Base-by-base conservation (phyloP, 2,113 vertebrate species). In the Callaeas wilsoni region DNA sequence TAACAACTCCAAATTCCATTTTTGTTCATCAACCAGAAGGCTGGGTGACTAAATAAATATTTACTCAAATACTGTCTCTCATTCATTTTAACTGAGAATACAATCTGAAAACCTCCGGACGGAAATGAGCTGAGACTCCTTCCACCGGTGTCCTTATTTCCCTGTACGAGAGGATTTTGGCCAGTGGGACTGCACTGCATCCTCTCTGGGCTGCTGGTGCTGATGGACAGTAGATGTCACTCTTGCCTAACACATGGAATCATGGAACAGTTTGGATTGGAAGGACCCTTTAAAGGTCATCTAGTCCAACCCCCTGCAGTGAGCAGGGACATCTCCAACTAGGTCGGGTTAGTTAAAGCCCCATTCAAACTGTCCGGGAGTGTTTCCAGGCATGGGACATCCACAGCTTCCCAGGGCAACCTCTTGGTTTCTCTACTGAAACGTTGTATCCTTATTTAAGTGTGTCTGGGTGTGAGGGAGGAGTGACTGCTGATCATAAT, bases 181-280 rank as follows among this genome's bases (percentile, higher is more conserved):
- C 42, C 57, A 4, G 22, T 0, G 12, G 29, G 18, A 15, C 10
- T 7, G 23, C 1, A 1, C 9, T 7, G 30, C 30, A 7, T 6
- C 52, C 1, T 1, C 53, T 20, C 37, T 26, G 70, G 3, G 12
- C 26, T 13, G 39, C 37, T 8, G 50, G 19, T 20, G 6, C 4
- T 49, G 22, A 17, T 0, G 4, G 62, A 73, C 97, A 84, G 95
- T 84, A 97, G 96, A 90, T 97, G 97, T 95, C 94, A 86, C 84
- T 89, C 71, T 96, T 94, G 87, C 44, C 71, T 87, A 91, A 87
- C 1, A 3, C 10, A 86, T 14, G 9, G 46, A 79, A 29, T 29
- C 49, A 33, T 2, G 35, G 21, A 33, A 2, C 4, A 20, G 35
- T 56, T 20, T 25, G 41, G 18, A 0, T 23, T 13, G 18, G 21